Conservation (phyloP, 2,113 vertebrate species). For the Macrotis lagotis region DNA sequence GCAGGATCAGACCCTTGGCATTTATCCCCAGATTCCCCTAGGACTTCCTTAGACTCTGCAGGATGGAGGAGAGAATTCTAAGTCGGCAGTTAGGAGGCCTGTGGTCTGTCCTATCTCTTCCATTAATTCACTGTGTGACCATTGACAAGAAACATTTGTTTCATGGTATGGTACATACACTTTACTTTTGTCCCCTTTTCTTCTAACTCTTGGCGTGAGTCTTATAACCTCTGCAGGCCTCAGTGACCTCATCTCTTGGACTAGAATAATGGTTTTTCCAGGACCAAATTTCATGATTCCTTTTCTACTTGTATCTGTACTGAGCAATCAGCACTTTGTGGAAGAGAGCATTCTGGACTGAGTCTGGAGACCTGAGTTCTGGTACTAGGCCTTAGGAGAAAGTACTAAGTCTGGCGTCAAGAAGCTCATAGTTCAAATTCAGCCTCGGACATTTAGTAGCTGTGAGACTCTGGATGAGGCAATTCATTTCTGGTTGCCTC, state of each 20-base stretch:
- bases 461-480: background rate
- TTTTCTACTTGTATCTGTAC: background rate
- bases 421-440: background rate
- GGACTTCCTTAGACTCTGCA: background rate
- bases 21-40: background rate
- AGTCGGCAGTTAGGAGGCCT: background rate
- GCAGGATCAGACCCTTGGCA: background rate
- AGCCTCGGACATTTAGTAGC: background rate
- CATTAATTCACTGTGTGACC: background rate
- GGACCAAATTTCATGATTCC: background rate
- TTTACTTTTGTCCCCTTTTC: background rate
- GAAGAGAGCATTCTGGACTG: background rate
- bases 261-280: background rate
- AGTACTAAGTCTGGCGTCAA: background rate
- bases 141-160: background rate
- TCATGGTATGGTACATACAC: background rate
- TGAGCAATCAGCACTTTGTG: background rate
- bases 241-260: background rate
- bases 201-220: background rate
- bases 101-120: background rate
- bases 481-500: background rate
- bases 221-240: background rate
- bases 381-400: background rate
- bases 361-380: background rate
- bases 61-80: background rate